Evolutionary conservation across 2,797 vertebrate genomes (phyloP), one percentile per base, ranked within the genome.

Genomic region (Sebastes minor): DNA sequence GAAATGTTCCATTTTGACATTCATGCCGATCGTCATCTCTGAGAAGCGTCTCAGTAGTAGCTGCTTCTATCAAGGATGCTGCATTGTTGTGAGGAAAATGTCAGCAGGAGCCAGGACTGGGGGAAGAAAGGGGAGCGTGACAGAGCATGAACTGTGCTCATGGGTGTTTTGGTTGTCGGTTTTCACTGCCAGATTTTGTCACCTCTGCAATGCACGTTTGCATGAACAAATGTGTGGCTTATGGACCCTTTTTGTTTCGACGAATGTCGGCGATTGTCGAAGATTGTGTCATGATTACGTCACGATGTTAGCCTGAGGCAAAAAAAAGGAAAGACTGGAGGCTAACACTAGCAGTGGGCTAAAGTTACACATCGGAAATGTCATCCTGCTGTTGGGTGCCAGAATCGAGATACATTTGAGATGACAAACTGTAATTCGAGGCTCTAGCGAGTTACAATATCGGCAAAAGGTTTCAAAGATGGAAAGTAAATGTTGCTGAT

Each of bases 1-100:
- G 88, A 92, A 91, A 84, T 87, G 82, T 89, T 94, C 76, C 76
- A 76, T 90, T 94, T 74, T 89, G 84, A 91, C 76, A 82, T 88
- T 85, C 76, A 85, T 74, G 64, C 4, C 1, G 35, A 71, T 83
- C 16, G 23, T 84, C 83, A 75, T 92, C 57, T 80, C 71, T 71
- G 60, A 70, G 85, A 88, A 86, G 68, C 16, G 12, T 9, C 68
- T 86, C n/a, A 23, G 82, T 42, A 11, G 77, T 28, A n/a, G 25
- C 33, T 16, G 28, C 57, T 65, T 66, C 80, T 65, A 56, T 82
- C 70, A 74, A 71, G 16, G 25, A 78, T 28, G 74, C 56, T 22
- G 63, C 76, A 65, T 76, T 91, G 67, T 81, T 85, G 67, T 42
- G 63, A 79, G 70, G 28, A 74, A 71, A 18, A 87, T 76, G 76